Conservation (phyloP, 2,797 vertebrate species). For the Liparis tanakae region DNA sequence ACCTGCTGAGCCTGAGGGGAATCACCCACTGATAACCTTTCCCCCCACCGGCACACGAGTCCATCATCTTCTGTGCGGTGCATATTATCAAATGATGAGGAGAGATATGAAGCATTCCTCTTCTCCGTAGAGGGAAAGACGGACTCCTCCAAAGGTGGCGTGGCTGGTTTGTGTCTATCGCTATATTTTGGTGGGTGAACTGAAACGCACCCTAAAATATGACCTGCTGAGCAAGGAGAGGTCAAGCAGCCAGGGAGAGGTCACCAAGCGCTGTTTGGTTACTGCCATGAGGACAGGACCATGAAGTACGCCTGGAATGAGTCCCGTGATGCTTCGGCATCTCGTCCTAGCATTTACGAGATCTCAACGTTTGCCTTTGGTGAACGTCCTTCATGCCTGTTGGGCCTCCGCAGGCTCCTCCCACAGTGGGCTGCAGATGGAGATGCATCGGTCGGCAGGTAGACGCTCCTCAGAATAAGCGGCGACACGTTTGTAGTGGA, state of each 20-base stretch:
- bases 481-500: background rate
- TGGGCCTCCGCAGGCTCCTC: slow-evolving; percentile 3
- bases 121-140: background rate
- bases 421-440: background rate
- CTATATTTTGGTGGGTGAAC: slow-evolving; percentile 28
- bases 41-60: slow-evolving; percentile 1
- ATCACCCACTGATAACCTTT: slow-evolving; percentile 9
- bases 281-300: slow-evolving; percentile 9
- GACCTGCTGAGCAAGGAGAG: slow-evolving; percentile 3
- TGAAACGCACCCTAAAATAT: slow-evolving; percentile 27
- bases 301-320: slow-evolving; percentile 26
- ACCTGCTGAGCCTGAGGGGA: background rate
- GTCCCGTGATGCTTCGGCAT: background rate
- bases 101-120: slow-evolving; percentile 1
- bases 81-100: background rate
- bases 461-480: background rate
- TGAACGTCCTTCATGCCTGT: slow-evolving; percentile 14
- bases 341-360: slow-evolving; percentile 11
- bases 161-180: slow-evolving; percentile 21
- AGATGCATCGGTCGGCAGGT: slow-evolving; percentile 15
- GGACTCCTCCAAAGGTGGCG: background rate
- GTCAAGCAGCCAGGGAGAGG: slow-evolving; percentile 7
- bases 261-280: slow-evolving; percentile 37
- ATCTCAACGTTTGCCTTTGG: background rate
- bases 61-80: background rate